Evolutionary conservation across 2,888 invertebrate genomes (phyloP), one percentile per base, ranked within the genome.

Genomic region (Drosophila seclusa): DNA sequence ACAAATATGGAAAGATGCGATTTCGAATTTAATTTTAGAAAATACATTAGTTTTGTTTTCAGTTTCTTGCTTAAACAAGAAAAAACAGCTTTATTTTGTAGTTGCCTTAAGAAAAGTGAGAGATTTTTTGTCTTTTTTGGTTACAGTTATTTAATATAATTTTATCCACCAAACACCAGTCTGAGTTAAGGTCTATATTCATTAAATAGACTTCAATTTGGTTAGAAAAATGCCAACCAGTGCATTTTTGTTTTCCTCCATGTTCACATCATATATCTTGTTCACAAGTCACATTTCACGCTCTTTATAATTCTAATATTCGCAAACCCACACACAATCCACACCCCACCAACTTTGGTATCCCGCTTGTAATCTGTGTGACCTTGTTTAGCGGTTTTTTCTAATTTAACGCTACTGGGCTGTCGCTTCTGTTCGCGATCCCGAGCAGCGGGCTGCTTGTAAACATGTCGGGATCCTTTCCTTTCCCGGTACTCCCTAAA

Each of bases 341-440:
- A 6, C 24, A 34, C 29, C 21, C 21, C 21, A 40, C n/a, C 21
- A 40, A 58, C 34, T 65, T 77, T n/a, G 78, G 81, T 53, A 48
- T 36, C 63, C 73, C 73, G 60, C 73, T 72, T 74, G 72, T 74
- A 89, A 84, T 87, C 75, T 72, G 31, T 31, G 55, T 68, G 75
- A 72, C 82, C 87, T 87, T 89, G 85, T 84, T 89, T 66, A 58
- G 84, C 64, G 84, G 81, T 73, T 75, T 73, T 80, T 58, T 82
- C 87, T 83, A 83, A 88, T 86, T 83, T 86, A 83, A 80, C 73
- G 87, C 69, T 53, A 24, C 45, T 58, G 31, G 27, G 48, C 48
- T 59, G 78, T 57, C 69, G 61, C 75, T 78, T 61, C 74, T 63
- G 69, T 54, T 34, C 7, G 55, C 36, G 70, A 62, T 75, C 63